Evolutionary conservation across 2,113 vertebrate species (phyloP).

Genomic region (Nibea coibor): DNA sequence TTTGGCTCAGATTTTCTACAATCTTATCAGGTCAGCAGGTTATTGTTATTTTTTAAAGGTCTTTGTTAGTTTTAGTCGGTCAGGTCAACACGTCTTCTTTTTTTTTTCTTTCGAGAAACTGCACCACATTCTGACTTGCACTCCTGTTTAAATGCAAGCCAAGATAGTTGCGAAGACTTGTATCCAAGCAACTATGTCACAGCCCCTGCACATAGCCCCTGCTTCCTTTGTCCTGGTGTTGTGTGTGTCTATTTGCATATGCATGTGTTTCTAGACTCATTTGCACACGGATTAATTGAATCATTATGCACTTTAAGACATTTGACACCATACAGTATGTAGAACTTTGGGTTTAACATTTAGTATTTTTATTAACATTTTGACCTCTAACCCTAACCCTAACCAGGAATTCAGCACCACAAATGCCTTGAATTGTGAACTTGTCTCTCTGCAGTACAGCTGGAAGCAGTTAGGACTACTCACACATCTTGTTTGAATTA

Average conservation of each 20-base stretch:
- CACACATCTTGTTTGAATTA: constrained; percentile 28
- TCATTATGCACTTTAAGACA: neutral
- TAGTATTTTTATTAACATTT: too few species aligned
- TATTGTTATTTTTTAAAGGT: neutral
- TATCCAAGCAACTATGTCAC: constrained; percentile 33
- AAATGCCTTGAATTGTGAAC: neutral
- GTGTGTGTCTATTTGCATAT: neutral
- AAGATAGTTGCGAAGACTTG: constrained; percentile 30
- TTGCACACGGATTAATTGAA: neutral
- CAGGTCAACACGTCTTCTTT: neutral
- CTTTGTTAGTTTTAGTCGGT: neutral
- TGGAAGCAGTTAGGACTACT: neutral
- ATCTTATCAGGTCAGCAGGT: neutral
- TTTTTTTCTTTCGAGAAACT: neutral
- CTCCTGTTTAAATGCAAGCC: constrained; percentile 15
- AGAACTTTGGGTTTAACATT: neutral
- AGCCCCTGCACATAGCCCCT: neutral
- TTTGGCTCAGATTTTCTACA: neutral
- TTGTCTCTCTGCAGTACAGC: neutral
- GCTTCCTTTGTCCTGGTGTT: constrained; percentile 5
- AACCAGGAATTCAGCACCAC: neutral
- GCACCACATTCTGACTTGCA: neutral
- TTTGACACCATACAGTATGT: neutral
- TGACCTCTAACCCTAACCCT: too few species aligned
- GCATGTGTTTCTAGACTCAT: constrained; percentile 8